phyloP scores from a whole-genome alignment of 2,113 vertebrate genomes.

The Corydoras maculifer region DNA sequence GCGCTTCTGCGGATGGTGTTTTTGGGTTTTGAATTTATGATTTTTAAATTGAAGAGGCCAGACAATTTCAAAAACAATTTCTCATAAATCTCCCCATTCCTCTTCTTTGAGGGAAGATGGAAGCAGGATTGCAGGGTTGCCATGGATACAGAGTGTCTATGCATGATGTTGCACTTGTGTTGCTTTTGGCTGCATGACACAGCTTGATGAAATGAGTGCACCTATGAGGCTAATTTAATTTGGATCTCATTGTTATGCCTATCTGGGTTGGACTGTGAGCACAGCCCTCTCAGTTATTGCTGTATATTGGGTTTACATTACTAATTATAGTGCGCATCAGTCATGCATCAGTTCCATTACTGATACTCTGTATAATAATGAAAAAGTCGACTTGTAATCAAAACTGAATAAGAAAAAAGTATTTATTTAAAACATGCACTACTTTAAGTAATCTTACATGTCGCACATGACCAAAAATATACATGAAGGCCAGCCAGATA shows the following conservation, averaged over 20 bases:
- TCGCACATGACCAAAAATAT: too few species aligned
- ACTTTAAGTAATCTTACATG: too few species aligned
- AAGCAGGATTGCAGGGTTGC: constrained; percentile 52
- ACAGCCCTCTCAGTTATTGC: constrained; percentile 37
- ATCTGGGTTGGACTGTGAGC: constrained; percentile 35
- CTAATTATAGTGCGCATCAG: too few species aligned
- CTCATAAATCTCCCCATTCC: constrained; percentile 55
- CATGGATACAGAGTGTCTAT: constrained; percentile 53
- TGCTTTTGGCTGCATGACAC: constrained; percentile 38
- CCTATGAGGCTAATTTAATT: constrained; percentile 53
- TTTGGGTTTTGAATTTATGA: constrained; percentile 54
- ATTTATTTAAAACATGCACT: too few species aligned
- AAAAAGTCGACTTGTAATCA: too few species aligned
- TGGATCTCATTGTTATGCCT: constrained; percentile 48
- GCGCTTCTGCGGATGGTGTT: constrained; percentile 52
- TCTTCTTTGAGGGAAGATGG: constrained; percentile 47
- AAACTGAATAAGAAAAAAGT: too few species aligned
- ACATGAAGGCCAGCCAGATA: too few species aligned
- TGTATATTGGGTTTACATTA: constrained; percentile 20
- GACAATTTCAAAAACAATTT: constrained; percentile 68
- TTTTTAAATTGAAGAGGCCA: constrained; percentile 60
- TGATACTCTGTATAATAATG: not conserved
- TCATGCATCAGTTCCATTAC: not conserved
- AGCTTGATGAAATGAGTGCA: constrained; percentile 47
- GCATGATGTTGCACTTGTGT: constrained; percentile 30